Conservation (phyloP, 2,797 vertebrate species). For the Centroberyx gerrardi region DNA sequence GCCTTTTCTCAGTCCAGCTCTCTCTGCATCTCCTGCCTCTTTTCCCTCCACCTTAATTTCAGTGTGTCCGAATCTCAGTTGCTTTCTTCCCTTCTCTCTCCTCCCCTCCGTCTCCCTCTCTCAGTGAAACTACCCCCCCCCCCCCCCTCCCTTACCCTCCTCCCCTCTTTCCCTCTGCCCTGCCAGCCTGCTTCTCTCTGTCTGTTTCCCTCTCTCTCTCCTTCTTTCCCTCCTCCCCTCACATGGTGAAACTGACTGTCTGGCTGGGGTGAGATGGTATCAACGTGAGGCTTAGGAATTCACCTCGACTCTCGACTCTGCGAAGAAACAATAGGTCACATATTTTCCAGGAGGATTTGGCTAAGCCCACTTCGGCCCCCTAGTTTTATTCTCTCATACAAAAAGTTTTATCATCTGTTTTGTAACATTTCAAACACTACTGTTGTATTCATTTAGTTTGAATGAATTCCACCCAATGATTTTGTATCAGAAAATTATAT, state of each 20-base stretch:
- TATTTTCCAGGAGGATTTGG: slow-evolving; percentile 33
- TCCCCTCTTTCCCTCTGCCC: neutral
- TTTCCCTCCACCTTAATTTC: too few relatives aligned
- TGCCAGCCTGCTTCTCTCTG: slow-evolving; percentile 13
- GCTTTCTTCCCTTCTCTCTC: neutral
- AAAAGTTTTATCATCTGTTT: slow-evolving; percentile 16
- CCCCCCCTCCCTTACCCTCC: neutral
- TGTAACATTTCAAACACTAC: slow-evolving; percentile 28
- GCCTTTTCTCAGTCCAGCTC: neutral
- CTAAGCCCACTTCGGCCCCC: neutral
- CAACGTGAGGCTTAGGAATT: slow-evolving; percentile 52
- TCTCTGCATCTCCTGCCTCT: too few relatives aligned
- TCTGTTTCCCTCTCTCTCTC: neutral
- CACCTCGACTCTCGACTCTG: slow-evolving; percentile 37
- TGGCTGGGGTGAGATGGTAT: slow-evolving; percentile 43
- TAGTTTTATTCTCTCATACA: neutral
- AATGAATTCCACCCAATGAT: slow-evolving; percentile 30
- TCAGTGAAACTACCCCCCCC: neutral
- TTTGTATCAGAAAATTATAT: slow-evolving; percentile 13
- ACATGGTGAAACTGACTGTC: slow-evolving; percentile 44
- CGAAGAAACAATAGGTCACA: slow-evolving; percentile 46
- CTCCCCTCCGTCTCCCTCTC: neutral
- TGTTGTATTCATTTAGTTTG: slow-evolving; percentile 17
- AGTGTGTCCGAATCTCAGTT: too few relatives aligned
- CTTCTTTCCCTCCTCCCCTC: slow-evolving; percentile 10